These are phyloP conservation scores for Camptogramma bilineatum DNA, from an alignment of 2,888 invertebrate species.

Conservation along the genomic window DNA sequence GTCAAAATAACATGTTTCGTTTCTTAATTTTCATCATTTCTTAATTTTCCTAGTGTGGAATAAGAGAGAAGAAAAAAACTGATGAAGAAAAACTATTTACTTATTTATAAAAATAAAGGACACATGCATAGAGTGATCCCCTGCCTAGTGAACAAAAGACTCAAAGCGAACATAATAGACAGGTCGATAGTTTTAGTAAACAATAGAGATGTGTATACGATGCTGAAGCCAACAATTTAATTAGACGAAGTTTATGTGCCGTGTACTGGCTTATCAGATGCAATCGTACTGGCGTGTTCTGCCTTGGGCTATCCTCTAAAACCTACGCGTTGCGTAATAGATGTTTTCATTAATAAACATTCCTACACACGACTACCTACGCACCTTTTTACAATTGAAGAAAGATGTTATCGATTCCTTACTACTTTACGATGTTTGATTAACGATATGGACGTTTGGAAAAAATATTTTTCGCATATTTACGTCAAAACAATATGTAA, in stretches of 20 bases:
- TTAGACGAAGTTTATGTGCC: conserved; percentile 79
- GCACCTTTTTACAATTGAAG: conserved; percentile 51
- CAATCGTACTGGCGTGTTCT: conserved; percentile 57
- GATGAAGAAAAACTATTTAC: too few relatives aligned
- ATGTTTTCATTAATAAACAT: conserved; percentile 52
- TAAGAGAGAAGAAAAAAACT: too few relatives aligned
- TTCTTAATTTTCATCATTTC: too few relatives aligned
- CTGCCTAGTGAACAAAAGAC: conserved; percentile 41
- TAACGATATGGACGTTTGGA: not conserved
- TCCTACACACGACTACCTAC: conserved; percentile 28
- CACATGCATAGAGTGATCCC: too few relatives aligned
- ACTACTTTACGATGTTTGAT: not conserved
- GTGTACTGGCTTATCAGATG: conserved; percentile 71
- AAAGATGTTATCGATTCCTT: not conserved
- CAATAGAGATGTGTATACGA: conserved; percentile 81
- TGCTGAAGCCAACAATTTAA: conserved; percentile 80
- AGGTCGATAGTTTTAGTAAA: conserved; percentile 71
- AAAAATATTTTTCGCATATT: not conserved
- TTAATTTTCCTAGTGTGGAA: too few relatives aligned
- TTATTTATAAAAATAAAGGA: too few relatives aligned
- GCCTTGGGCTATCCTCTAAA: conserved; percentile 55
- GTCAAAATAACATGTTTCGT: too few relatives aligned
- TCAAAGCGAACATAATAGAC: conserved; percentile 52
- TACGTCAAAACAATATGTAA: not conserved
- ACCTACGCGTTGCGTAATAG: conserved; percentile 55